Evolutionary conservation across 2,113 vertebrate genomes (phyloP).

Genomic region (Nestor notabilis): DNA sequence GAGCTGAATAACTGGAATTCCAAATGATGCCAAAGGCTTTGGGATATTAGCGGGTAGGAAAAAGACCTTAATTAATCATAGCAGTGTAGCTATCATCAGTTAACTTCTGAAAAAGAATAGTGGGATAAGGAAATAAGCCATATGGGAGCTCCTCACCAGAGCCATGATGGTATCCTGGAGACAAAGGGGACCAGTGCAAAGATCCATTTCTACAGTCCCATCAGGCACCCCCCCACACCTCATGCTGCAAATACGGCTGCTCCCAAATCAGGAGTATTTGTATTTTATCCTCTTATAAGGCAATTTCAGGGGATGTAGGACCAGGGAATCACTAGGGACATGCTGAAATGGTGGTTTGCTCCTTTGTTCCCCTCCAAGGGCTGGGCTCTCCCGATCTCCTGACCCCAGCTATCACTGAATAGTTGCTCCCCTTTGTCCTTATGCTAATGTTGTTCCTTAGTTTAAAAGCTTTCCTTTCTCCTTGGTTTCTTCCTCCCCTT

Average conservation of each 20-base stretch:
- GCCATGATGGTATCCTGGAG: fast-evolving
- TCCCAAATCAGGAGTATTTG: not conserved
- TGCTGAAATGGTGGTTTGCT: not conserved
- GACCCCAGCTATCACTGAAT: not conserved
- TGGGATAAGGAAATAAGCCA: not conserved
- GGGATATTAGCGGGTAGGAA: not conserved
- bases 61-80: not conserved
- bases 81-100: not conserved
- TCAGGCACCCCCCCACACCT: not conserved
- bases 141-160: fast-evolving
- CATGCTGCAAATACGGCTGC: not conserved
- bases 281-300: not conserved
- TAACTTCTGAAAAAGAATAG: not conserved
- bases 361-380: not conserved
- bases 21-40: not conserved
- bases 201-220: not conserved
- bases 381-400: not conserved
- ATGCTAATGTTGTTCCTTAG: not conserved
- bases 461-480: not conserved
- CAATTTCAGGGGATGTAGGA: not conserved
- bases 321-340: fast-evolving
- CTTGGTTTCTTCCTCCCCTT: not conserved
- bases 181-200: fast-evolving
- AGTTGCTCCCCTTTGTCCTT: not conserved
- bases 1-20: not conserved